phyloP scores from a whole-genome alignment of 2,888 invertebrate genomes.

The Cepaea hortensis region DNA sequence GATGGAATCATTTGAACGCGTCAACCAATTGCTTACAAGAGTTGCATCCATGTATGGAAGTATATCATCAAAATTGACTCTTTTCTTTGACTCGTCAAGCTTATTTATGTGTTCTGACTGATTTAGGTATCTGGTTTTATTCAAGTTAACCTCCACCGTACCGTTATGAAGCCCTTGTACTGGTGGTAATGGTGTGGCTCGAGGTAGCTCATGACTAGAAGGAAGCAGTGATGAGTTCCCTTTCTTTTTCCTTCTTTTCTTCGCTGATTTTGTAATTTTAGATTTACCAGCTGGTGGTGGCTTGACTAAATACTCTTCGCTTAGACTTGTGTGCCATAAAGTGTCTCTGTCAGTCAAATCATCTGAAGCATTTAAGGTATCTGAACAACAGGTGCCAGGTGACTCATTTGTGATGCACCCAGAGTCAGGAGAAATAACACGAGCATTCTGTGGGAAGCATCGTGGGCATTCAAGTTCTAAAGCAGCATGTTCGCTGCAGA shows the following conservation, averaged over 20 bases:
- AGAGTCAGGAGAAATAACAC: conserved; percentile 64
- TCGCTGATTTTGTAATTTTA: conserved; percentile 40
- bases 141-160: background rate
- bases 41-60: conserved; percentile 73
- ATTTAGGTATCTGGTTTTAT: background rate
- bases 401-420: conserved; percentile 69
- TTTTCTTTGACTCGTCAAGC: conserved; percentile 21
- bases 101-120: background rate
- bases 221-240: conserved; percentile 49
- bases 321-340: background rate
- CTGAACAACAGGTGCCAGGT: conserved; percentile 35
- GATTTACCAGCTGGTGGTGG: background rate
- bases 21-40: conserved; percentile 72
- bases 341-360: background rate
- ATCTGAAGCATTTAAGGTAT: background rate
- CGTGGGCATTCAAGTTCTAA: conserved; percentile 45
- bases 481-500: conserved; percentile 54
- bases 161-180: conserved; percentile 42
- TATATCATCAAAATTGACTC: conserved; percentile 71
- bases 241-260: conserved; percentile 60
- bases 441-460: conserved; percentile 37
- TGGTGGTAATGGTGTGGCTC: conserved; percentile 64
- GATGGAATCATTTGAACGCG: conserved; percentile 66
- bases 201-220: conserved; percentile 64
- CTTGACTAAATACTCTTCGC: background rate